These are phyloP conservation scores for Lasiurus cinereus DNA, from an alignment of 2,113 vertebrate genomes.

Conservation along the genomic window DNA sequence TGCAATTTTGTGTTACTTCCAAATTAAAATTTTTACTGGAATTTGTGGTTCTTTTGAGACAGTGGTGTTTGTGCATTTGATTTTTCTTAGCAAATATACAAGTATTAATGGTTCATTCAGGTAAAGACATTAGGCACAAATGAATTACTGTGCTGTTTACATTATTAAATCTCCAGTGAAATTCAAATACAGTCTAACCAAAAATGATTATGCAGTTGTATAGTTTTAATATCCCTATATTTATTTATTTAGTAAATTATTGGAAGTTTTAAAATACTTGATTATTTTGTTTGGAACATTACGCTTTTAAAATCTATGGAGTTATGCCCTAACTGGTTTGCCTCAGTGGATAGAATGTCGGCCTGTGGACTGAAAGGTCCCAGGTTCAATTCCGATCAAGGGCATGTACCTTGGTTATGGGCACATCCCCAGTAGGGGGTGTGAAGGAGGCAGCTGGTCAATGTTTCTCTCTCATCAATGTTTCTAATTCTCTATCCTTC, in stretches of 20 bases:
- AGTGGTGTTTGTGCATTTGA: background rate
- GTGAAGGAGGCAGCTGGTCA: too few relatives aligned
- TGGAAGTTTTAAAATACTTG: background rate
- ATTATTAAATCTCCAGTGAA: background rate
- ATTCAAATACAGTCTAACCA: background rate
- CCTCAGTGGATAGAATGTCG: too few relatives aligned
- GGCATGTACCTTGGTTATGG: too few relatives aligned
- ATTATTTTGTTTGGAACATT: constrained; percentile 53
- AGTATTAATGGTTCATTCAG: background rate
- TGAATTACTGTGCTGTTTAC: background rate
- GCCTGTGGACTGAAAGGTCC: too few relatives aligned
- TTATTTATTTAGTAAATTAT: constrained; percentile 42
- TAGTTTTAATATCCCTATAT: background rate
- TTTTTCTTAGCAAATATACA: constrained; percentile 61
- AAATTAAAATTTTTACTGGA: constrained; percentile 15
- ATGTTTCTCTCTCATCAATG: too few relatives aligned
- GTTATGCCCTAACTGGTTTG: background rate
- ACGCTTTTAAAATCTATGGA: background rate
- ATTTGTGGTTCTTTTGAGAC: background rate
- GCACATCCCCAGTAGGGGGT: too few relatives aligned
- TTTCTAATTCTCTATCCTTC: too few relatives aligned
- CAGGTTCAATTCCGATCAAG: too few relatives aligned
- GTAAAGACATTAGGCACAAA: constrained; percentile 4
- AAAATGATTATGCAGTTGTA: background rate
- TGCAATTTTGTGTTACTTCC: background rate